Evolutionary conservation across 2,113 vertebrate species (phyloP), one percentile per base, ranked within the genome.

Genomic region (Hystrix cristata): DNA sequence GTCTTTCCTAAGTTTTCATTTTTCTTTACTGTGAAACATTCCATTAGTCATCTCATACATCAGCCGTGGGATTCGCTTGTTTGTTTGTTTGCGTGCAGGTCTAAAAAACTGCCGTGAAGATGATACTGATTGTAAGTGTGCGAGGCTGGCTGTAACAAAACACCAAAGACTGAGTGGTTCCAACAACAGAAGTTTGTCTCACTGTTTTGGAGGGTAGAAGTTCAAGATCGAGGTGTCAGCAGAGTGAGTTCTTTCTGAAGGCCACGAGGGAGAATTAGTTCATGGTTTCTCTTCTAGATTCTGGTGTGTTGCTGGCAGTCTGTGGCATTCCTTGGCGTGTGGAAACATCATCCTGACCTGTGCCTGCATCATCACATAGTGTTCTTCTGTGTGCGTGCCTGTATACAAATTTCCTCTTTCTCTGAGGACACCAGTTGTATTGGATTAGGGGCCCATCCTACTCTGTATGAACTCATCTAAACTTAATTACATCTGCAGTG

Each of bases 1-100:
- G 43, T 82, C 53, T 67, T 59, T 64, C 53, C 55, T 71, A 60
- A 9, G 81, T 60, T 82, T 80, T 94, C 16, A 3, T 72, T 94
- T 72, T 48, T 96, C 62, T 71, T 71, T 92, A 3, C 60, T 87
- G 55, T 85, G 69, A 85, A 82, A 87, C 84, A 51, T 59, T 82
- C 69, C 38, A 38, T 55, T 38, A 14, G 31, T 74, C 27, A 76
- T 85, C 84, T 94, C 21, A 53, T 51, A 86, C 48, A 86, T 29
- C 72, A 95, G 11, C 82, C 78, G 6, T 3, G 55, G 71, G 19
- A 25, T 57, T 91, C 34, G 15, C 74, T 74, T 34, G 31, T 59
- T 91, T 18, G 53, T 27, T 46, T 15, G 15, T 57, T 94, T 76
- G 14, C 23, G 0, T 25, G 43, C n/a, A 15, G 31, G 2, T 60